Evolutionary conservation across 2,797 vertebrate genomes (phyloP).

Genomic region (Sebastes itinus): DNA sequence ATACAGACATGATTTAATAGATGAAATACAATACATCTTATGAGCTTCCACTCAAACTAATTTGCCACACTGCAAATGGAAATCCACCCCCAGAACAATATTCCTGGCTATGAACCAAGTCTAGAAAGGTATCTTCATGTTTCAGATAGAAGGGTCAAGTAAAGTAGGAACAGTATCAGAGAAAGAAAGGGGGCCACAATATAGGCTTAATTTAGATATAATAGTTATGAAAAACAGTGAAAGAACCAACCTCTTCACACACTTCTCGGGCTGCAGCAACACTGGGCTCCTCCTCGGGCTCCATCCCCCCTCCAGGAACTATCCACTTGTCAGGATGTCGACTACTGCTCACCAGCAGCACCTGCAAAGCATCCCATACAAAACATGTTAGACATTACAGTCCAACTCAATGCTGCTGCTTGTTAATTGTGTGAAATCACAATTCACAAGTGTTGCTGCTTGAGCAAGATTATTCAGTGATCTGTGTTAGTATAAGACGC

Average conservation of each 20-base stretch:
- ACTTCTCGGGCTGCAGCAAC: constrained; percentile 95
- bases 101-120: constrained; percentile 39
- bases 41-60: constrained; percentile 23
- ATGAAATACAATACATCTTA: constrained; percentile 64
- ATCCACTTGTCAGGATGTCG: constrained; percentile 98
- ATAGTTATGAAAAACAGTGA: not conserved
- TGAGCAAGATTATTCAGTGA: not conserved
- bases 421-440: not conserved
- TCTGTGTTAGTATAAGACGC: not conserved
- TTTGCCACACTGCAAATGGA: constrained; percentile 36
- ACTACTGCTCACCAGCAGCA: constrained; percentile 97
- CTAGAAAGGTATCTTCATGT: constrained; percentile 25
- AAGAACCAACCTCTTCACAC: constrained; percentile 92
- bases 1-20: constrained; percentile 64
- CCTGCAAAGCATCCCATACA: constrained; percentile 77
- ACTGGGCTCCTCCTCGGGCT: constrained; percentile 95
- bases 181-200: not conserved
- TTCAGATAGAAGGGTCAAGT: not conserved
- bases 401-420: not conserved
- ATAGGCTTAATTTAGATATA: not conserved
- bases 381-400: not conserved
- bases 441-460: not conserved
- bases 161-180: not conserved
- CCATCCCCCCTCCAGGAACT: constrained; percentile 98
- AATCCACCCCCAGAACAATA: constrained; percentile 58